A percentile compares a stretch with the other conserved stretches of the same genome.
These are phyloP conservation scores for Pseudeuparius sepicola DNA, from an alignment of 2,888 invertebrate species.

Conservation along the genomic window DNA sequence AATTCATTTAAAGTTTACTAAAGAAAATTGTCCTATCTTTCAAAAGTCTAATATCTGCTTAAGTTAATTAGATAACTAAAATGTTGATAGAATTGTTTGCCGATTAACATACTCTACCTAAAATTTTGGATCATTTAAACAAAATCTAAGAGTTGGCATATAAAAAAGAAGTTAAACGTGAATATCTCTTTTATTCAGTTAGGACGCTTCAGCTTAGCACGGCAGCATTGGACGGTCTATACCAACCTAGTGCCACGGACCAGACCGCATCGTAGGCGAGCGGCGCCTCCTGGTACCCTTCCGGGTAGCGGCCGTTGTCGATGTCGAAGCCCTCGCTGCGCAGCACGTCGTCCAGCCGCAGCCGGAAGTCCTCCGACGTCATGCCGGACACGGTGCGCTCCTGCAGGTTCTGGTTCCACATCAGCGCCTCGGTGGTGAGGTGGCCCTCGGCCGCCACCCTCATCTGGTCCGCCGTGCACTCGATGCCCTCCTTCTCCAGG, in stretches of 20 bases:
- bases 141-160: no score
- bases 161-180: no score
- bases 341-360: slow-evolving; percentile 71
- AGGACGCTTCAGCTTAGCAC: no score
- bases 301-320: slow-evolving; percentile 76
- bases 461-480: slow-evolving; percentile 92
- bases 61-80: no score
- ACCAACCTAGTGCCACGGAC: slow-evolving; percentile 86
- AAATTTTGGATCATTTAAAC: no score
- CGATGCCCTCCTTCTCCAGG: slow-evolving; percentile 74
- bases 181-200: no score
- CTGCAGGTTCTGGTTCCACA: slow-evolving; percentile 92
- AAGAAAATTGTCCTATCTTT: no score
- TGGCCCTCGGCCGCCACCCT: slow-evolving; percentile 91
- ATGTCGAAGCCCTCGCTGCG: slow-evolving; percentile 76
- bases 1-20: no score
- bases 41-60: no score
- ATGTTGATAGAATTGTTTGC: no score
- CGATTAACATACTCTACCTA: no score
- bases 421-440: slow-evolving; percentile 95
- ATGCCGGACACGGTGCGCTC: slow-evolving; percentile 91
- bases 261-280: slow-evolving; percentile 98
- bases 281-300: slow-evolving; percentile 96
- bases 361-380: slow-evolving; percentile 87
- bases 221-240: no score